A percentile compares a stretch with the other conserved stretches of the same genome.
Conservation (phyloP, 2,888 invertebrate species). For the Hypselothyrea guttata region DNA sequence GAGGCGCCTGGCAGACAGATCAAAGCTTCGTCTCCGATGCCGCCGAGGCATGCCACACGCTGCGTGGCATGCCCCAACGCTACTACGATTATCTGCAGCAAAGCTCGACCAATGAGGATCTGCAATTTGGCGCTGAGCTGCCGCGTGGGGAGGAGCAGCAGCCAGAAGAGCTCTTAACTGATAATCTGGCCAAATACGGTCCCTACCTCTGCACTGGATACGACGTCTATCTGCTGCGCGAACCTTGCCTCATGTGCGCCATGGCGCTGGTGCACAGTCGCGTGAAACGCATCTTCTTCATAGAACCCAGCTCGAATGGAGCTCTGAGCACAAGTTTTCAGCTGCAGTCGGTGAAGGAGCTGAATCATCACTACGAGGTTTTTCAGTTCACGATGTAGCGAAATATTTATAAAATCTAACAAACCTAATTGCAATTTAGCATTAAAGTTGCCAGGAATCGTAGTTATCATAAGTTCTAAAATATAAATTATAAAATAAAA, state of each 20-base stretch:
- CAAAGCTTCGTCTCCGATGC: conserved; percentile 38
- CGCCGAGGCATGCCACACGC: conserved; percentile 28
- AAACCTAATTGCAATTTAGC: conserved; percentile 1
- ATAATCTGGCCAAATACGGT: conserved; percentile 82
- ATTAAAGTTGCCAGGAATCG: no score
- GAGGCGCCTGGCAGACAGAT: conserved; percentile 86
- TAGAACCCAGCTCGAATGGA: conserved; percentile 85
- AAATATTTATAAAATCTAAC: neutral
- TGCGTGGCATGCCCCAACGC: conserved; percentile 82
- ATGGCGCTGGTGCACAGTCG: conserved; percentile 98
- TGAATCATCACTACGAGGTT: conserved; percentile 97
- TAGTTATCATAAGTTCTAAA: no score
- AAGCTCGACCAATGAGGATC: conserved; percentile 79
- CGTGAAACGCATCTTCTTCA: conserved; percentile 91
- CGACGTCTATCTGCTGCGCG: conserved; percentile 90
- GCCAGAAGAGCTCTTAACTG: conserved; percentile 44
- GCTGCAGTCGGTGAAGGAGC: conserved; percentile 88
- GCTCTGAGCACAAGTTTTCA: conserved; percentile 88
- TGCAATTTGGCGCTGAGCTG: conserved; percentile 83
- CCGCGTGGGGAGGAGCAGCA: conserved; percentile 19
- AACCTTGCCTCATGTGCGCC: conserved; percentile 97
- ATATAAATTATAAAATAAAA: no score
- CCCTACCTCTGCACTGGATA: conserved; percentile 95
- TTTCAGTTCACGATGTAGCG: conserved; percentile 83
- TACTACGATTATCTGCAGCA: conserved; percentile 76